phyloP scores from a whole-genome alignment of 64 coral and sea anemone species.

The Porites lutea region DNA sequence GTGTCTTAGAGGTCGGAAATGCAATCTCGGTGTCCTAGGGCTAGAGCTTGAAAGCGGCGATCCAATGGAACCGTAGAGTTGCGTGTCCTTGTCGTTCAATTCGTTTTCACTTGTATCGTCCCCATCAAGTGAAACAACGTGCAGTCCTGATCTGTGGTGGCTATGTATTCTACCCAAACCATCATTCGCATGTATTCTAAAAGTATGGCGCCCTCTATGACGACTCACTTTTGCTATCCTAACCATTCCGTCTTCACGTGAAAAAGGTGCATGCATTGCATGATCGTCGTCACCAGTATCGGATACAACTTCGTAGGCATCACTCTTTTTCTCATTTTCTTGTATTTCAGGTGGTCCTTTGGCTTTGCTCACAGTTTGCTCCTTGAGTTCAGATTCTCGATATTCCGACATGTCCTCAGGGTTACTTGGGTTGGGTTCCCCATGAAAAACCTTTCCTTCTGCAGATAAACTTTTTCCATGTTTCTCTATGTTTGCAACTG shows the following conservation, averaged over 20 bases:
- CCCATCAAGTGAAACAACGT: constrained; percentile 37
- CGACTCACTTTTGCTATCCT: constrained; percentile 3
- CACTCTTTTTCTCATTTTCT: constrained; percentile 40
- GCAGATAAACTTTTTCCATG: constrained; percentile 74
- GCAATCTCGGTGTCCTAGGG: background rate
- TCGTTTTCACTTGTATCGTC: background rate
- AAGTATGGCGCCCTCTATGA: background rate
- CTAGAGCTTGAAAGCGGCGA: background rate
- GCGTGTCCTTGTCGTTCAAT: background rate
- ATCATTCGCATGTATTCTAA: background rate
- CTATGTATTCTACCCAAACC: background rate
- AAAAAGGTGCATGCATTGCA: background rate
- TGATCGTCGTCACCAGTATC: background rate
- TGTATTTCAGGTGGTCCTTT: constrained; percentile 73
- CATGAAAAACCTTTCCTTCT: constrained; percentile 62
- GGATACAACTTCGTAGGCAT: constrained; percentile 39
- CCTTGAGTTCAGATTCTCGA: constrained; percentile 48
- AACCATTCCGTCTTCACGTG: background rate
- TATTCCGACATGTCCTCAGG: background rate
- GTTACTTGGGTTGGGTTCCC: background rate
- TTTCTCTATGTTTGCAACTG: constrained; percentile 50
- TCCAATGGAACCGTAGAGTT: constrained; percentile 42
- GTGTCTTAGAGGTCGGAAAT: background rate
- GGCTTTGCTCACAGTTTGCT: constrained; percentile 72
- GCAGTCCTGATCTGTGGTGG: constrained; percentile 10